Evolutionary conservation across 30 jellyfish, hydroid and myxozoan genomes (phyloP).

Genomic region (Aurelia coerulea): DNA sequence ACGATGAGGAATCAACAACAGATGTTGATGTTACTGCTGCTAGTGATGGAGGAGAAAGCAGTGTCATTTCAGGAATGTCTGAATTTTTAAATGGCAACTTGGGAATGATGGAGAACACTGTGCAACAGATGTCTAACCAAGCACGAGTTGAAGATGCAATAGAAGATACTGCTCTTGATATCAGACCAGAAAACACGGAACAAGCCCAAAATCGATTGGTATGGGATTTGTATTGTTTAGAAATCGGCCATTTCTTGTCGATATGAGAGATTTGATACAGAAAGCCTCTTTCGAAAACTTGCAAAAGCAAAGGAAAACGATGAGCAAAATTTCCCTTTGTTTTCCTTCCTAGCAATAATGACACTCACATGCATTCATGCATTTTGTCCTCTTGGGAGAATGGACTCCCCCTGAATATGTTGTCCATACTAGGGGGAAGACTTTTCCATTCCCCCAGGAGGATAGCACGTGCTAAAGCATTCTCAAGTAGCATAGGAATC

Average conservation of each 20-base stretch:
- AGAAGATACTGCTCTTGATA: constrained; percentile 53
- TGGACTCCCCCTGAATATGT: too few species aligned
- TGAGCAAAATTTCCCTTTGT: too few species aligned
- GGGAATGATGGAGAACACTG: constrained; percentile 55
- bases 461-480: too few species aligned
- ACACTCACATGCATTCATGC: too few species aligned
- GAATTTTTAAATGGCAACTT: constrained; percentile 63
- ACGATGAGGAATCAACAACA: constrained; percentile 4
- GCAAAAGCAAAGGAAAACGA: too few species aligned
- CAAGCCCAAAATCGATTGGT: constrained; percentile 65
- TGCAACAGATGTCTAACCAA: constrained; percentile 52
- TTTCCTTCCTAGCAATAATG: too few species aligned
- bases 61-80: constrained; percentile 59
- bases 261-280: too few species aligned
- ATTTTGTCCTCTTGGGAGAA: too few species aligned
- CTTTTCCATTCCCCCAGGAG: too few species aligned
- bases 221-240: background rate
- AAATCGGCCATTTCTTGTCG: background rate
- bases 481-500: too few species aligned
- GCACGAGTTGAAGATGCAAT: constrained; percentile 5
- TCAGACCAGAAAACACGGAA: constrained; percentile 54
- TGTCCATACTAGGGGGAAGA: too few species aligned
- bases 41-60: background rate
- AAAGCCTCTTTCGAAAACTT: too few species aligned
- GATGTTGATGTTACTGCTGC: background rate